Percentiles rank a stretch among this genome's conserved stretches.
These are phyloP conservation scores for Fulica atra DNA, from an alignment of 2,113 vertebrate species.

Conservation along the genomic window DNA sequence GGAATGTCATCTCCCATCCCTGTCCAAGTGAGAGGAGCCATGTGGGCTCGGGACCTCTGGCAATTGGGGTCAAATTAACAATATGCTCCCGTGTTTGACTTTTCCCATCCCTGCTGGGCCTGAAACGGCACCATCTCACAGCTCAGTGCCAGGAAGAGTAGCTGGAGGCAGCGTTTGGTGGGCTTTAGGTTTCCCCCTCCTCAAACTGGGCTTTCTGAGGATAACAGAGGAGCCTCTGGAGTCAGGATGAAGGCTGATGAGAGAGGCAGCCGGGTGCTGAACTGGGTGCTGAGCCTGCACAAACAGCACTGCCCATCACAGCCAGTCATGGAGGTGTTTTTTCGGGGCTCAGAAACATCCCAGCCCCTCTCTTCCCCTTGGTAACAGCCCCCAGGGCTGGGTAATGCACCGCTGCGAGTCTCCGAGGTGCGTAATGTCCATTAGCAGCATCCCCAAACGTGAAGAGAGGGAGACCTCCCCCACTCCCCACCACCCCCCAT, in stretches of 20 bases:
- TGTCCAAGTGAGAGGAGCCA: background rate
- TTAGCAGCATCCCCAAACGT: background rate
- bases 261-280: accelerated
- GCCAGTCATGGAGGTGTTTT: background rate
- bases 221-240: background rate
- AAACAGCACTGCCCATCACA: accelerated
- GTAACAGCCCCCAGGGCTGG: background rate
- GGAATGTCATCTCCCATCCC: background rate
- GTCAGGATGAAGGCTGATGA: background rate
- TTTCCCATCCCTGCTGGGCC: background rate
- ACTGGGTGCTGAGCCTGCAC: background rate
- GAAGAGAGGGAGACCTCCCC: background rate
- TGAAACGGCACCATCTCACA: accelerated
- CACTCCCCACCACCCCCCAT: background rate
- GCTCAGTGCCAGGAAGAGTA: background rate
- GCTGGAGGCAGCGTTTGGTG: accelerated
- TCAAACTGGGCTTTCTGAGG: accelerated
- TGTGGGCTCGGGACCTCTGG: background rate
- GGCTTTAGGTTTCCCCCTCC: background rate
- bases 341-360: background rate
- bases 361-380: background rate
- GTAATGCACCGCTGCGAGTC: background rate
- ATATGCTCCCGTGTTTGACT: background rate
- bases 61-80: background rate
- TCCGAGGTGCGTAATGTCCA: background rate